Base-by-base conservation (phyloP, 2,113 vertebrate species). In the Corvus hawaiiensis region DNA sequence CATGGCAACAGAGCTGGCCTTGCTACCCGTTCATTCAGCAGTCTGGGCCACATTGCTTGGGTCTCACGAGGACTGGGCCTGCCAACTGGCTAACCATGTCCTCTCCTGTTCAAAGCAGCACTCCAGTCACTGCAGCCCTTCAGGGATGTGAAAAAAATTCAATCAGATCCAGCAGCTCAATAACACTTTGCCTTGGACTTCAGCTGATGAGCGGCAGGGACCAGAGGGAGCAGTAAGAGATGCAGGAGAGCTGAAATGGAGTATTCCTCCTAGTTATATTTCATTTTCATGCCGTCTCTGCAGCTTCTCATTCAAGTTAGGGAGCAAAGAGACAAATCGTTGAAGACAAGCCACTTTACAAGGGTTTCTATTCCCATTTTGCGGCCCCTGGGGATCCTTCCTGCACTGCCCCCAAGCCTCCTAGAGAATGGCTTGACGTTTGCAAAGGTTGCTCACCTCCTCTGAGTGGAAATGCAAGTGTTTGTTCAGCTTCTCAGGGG, bases 211-310 rank as follows among this genome's bases (percentile, higher is more conserved):
- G 84, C 10, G 9, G 67, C 75, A 41, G 59, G 67, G 90, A 90
- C 94, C 82, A 0, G 71, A 85, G 92, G 93, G 93, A 96, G 84
- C 87, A 76, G 78, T 95, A 93, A 94, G 90, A 88, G 68, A 77
- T 74, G 48, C 82, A 94, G 78, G 78, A 91, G 67, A 91, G 85
- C 39, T 90, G 78, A 96, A 95, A 86, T 19, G 43, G 87, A 69
- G 67, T 88, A 69, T 91, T 96, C 87, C 75, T 93, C 33, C 33
- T 51, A 30, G 72, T 93, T 93, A 74, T 95, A 87, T 94, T 96
- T 96, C 75, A 95, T 96, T 91, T 97, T 93, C 93, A 52, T 91
- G 84, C 90, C 95, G 87, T 80, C 75, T 96, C 75, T 94, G 93
- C 94, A 96, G 82, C 55, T 96, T 93, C 82, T 80, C 20, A 32